These are phyloP conservation scores for Onychostruthus taczanowskii DNA, from an alignment of 2,113 vertebrate species.

Conservation along the genomic window DNA sequence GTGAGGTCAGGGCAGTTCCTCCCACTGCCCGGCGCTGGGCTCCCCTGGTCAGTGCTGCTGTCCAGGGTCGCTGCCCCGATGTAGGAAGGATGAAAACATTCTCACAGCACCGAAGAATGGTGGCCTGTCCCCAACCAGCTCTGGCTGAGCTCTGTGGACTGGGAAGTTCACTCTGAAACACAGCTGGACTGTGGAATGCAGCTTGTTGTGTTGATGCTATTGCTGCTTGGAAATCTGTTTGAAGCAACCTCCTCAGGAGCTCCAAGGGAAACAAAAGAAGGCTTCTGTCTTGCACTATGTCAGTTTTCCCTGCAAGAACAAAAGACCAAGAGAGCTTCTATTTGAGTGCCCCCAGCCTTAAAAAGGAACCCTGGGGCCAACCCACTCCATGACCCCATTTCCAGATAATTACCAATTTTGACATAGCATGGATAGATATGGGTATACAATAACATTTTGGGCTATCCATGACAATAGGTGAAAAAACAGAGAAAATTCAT, in stretches of 20 bases:
- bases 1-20: background rate
- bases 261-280: background rate
- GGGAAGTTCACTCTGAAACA: background rate
- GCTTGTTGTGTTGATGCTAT: background rate
- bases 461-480: background rate
- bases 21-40: background rate
- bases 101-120: background rate
- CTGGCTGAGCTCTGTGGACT: background rate
- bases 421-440: background rate
- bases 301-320: background rate
- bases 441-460: background rate
- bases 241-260: background rate
- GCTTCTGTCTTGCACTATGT: background rate
- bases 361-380: background rate
- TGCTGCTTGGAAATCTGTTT: background rate
- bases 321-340: background rate
- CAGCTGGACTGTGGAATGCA: background rate
- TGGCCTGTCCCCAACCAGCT: rapidly evolving
- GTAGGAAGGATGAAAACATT: too few relatives aligned
- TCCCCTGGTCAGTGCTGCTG: rapidly evolving
- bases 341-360: rapidly evolving
- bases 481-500: background rate
- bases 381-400: rapidly evolving
- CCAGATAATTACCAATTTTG: background rate
- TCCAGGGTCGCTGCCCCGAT: rapidly evolving